These are phyloP conservation scores for Gastrophryne carolinensis DNA, from an alignment of 2,797 vertebrate species.

Conservation along the genomic window DNA sequence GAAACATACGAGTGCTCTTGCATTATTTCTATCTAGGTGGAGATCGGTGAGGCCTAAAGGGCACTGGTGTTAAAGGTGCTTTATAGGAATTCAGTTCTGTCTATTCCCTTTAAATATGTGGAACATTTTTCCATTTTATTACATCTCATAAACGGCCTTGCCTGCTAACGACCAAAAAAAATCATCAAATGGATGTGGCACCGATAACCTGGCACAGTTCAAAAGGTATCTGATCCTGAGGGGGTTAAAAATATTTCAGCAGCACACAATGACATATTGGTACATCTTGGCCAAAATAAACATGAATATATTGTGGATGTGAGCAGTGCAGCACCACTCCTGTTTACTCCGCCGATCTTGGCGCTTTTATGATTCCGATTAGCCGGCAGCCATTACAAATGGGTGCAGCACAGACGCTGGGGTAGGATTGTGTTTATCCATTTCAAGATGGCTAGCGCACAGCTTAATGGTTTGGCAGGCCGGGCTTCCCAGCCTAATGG, in stretches of 20 bases:
- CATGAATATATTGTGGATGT: background rate
- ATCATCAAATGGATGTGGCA: too few species aligned
- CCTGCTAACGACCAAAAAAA: too few species aligned
- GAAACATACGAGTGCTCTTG: too few species aligned
- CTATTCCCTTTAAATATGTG: too few species aligned
- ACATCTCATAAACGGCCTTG: too few species aligned
- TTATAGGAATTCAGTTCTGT: too few species aligned
- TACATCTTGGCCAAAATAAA: slow-evolving; percentile 2
- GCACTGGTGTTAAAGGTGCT: too few species aligned
- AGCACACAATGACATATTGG: background rate
- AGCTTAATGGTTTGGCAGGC: slow-evolving; percentile 24
- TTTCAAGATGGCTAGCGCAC: slow-evolving; percentile 14
- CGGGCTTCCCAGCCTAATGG: slow-evolving; percentile 25
- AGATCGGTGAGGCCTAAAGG: too few species aligned
- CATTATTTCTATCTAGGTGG: too few species aligned
- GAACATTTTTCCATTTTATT: too few species aligned
- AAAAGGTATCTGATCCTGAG: too few species aligned
- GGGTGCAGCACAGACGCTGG: slow-evolving; percentile 1
- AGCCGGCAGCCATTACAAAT: background rate
- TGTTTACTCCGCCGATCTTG: background rate
- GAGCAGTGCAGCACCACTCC: background rate
- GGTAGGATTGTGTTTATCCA: slow-evolving; percentile 23
- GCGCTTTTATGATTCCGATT: slow-evolving; percentile 6
- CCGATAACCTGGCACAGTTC: too few species aligned
- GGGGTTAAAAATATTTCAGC: background rate